A percentile compares a stretch with the other conserved stretches of the same genome.
Conservation (phyloP, 2,113 vertebrate species). For the Siphamia tubifer region DNA sequence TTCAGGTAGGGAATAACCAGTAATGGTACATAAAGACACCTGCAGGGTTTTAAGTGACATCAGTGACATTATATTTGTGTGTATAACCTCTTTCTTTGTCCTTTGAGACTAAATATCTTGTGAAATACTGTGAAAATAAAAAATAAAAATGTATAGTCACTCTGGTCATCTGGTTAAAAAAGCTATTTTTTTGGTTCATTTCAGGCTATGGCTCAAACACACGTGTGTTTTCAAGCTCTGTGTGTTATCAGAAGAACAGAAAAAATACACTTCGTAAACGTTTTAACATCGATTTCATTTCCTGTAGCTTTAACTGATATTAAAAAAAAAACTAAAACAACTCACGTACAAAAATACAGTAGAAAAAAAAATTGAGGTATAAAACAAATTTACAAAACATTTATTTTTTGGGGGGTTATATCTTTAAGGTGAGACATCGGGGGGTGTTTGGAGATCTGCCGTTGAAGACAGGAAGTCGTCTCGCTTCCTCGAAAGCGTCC, state of each 20-base stretch:
- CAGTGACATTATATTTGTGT: too few relatives aligned
- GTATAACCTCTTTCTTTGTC: too few relatives aligned
- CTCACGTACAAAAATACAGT: slow-evolving; percentile 75
- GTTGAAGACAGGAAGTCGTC: slow-evolving; percentile 26
- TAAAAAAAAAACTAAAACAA: slow-evolving; percentile 51
- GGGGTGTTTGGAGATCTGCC: slow-evolving; percentile 46
- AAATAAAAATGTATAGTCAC: too few relatives aligned
- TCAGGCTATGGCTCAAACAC: slow-evolving; percentile 3
- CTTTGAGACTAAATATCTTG: too few relatives aligned
- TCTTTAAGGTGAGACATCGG: slow-evolving; percentile 52
- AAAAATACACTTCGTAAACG: slow-evolving; percentile 6
- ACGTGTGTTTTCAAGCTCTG: slow-evolving; percentile 17
- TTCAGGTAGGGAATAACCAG: too few relatives aligned
- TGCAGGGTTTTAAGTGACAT: too few relatives aligned
- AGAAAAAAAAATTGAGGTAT: slow-evolving; percentile 94
- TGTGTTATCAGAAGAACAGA: not conserved
- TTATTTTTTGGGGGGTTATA: slow-evolving; percentile 66
- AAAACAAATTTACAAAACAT: slow-evolving; percentile 85
- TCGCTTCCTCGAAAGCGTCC: slow-evolving; percentile 14
- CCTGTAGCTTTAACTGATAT: slow-evolving; percentile 46
- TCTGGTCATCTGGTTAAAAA: too few relatives aligned
- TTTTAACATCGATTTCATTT: slow-evolving; percentile 29
- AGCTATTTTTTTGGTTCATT: too few relatives aligned
- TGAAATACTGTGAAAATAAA: too few relatives aligned
- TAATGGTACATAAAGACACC: too few relatives aligned